phyloP scores from a whole-genome alignment of 2,113 vertebrate genomes.

The Phyllopteryx taeniolatus region DNA sequence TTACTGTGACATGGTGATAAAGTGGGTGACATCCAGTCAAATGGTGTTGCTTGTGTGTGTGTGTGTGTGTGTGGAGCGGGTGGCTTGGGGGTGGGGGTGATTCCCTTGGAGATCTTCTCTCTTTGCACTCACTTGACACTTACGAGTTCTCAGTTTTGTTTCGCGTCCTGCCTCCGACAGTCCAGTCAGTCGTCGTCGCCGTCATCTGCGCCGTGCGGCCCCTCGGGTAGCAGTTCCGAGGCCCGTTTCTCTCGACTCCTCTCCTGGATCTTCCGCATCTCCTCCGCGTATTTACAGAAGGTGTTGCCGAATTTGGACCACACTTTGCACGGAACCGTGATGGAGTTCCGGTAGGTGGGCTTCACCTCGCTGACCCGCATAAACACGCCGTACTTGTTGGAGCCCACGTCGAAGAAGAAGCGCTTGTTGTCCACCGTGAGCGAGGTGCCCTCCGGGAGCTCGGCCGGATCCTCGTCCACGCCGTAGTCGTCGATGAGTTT shows the following conservation, averaged over 20 bases:
- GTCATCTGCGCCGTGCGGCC: slow-evolving; percentile 81
- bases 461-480: slow-evolving; percentile 96
- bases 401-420: slow-evolving; percentile 98
- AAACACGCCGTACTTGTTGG: slow-evolving; percentile 98
- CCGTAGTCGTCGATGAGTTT: slow-evolving; percentile 98
- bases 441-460: slow-evolving; percentile 98
- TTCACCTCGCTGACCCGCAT: slow-evolving; percentile 99
- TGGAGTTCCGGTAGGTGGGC: slow-evolving; percentile 98
- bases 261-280: slow-evolving; percentile 99
- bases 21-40: slow-evolving; percentile 94
- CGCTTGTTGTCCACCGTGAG: slow-evolving; percentile 99
- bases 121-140: slow-evolving; percentile 56
- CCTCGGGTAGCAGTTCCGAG: slow-evolving; percentile 82
- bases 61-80: slow-evolving; percentile 48
- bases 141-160: slow-evolving; percentile 53
- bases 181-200: slow-evolving; percentile 83
- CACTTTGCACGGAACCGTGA: slow-evolving; percentile 97
- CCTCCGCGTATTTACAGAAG: slow-evolving; percentile 97
- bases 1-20: slow-evolving; percentile 98
- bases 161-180: slow-evolving; percentile 29
- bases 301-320: slow-evolving; percentile 98
- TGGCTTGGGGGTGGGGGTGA: slow-evolving; percentile 57
- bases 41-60: slow-evolving; percentile 88
- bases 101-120: slow-evolving; percentile 70
- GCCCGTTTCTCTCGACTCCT: slow-evolving; percentile 92